These are phyloP conservation scores for Drosophila subquinaria DNA, from an alignment of 2,888 invertebrate species.

Conservation along the genomic window DNA sequence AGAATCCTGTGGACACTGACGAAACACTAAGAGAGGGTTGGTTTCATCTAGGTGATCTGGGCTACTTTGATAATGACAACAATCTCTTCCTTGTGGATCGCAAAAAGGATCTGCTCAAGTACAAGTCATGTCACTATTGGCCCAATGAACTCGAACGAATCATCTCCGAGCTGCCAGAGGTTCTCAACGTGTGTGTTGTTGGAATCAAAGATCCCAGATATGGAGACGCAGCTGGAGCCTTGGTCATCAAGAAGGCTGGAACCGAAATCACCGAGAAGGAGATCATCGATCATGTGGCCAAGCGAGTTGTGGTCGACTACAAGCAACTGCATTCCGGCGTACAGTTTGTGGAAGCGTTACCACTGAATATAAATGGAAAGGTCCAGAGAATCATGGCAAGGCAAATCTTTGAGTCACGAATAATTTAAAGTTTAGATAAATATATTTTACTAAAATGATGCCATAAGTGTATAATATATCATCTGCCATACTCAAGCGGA, in stretches of 20 bases:
- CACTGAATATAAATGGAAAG: constrained; percentile 75
- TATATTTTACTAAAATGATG: constrained; percentile 7
- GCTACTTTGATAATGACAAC: constrained; percentile 81
- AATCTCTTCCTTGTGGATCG: constrained; percentile 76
- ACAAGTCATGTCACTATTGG: constrained; percentile 71
- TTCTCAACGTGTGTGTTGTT: constrained; percentile 76
- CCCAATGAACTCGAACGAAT: constrained; percentile 79
- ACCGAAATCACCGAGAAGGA: constrained; percentile 51
- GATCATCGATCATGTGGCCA: constrained; percentile 57
- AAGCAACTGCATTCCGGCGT: constrained; percentile 79
- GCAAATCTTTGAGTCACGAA: constrained; percentile 37
- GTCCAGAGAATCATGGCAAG: constrained; percentile 49
- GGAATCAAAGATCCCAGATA: constrained; percentile 66
- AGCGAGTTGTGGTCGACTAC: constrained; percentile 57
- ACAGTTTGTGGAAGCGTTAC: constrained; percentile 69
- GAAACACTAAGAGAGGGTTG: constrained; percentile 73
- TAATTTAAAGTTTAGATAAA: constrained; percentile 10
- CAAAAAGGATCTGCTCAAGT: constrained; percentile 82
- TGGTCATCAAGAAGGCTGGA: constrained; percentile 59
- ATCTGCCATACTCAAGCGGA: no score
- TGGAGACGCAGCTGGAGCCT: constrained; percentile 77
- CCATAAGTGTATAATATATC: background rate
- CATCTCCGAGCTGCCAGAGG: constrained; percentile 70
- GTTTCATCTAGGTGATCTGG: constrained; percentile 83
- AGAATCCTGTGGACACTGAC: constrained; percentile 59